phyloP scores from a whole-genome alignment of 2,888 invertebrate species.

The Ochropleura leucogaster region DNA sequence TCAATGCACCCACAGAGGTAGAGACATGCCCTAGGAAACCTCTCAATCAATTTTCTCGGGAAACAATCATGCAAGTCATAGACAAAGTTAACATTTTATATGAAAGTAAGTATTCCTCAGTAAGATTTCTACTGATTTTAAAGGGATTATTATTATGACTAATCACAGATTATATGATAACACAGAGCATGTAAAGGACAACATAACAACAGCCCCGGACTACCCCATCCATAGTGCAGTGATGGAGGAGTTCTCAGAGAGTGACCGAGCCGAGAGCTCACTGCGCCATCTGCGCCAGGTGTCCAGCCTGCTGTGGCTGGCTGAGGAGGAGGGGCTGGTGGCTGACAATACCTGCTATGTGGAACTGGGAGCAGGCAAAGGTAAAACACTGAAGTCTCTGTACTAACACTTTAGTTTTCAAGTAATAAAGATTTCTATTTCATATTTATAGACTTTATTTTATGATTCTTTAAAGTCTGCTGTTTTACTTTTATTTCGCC shows the following conservation, averaged over 20 bases:
- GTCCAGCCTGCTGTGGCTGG: slow-evolving; percentile 93
- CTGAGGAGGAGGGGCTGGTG: slow-evolving; percentile 91
- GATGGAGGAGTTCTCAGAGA: slow-evolving; percentile 74
- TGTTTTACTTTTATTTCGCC: not conserved
- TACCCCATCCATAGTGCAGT: slow-evolving; percentile 78
- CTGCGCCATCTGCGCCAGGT: slow-evolving; percentile 95
- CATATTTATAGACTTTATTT: not conserved
- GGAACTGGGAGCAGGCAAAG: slow-evolving; percentile 98
- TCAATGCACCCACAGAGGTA: slow-evolving; percentile 74
- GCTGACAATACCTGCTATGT: slow-evolving; percentile 93
- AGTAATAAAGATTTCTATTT: too few species aligned
- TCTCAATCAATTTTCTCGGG: slow-evolving; percentile 77
- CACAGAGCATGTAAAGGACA: slow-evolving; percentile 77
- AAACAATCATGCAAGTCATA: slow-evolving; percentile 76
- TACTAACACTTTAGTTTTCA: not conserved
- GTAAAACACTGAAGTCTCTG: slow-evolving; percentile 79
- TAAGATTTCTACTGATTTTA: not conserved
- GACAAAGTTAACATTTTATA: slow-evolving; percentile 83
- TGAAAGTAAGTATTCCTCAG: slow-evolving; percentile 77
- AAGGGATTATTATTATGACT: not conserved
- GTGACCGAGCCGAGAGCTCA: slow-evolving; percentile 91
- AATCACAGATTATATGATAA: slow-evolving; percentile 15
- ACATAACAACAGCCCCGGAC: slow-evolving; percentile 72
- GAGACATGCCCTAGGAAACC: slow-evolving; percentile 72
- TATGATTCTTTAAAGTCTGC: not conserved